Percentiles rank a stretch among this genome's conserved stretches.
Conservation (phyloP, 2,797 vertebrate species). For the Danio kyathit region DNA sequence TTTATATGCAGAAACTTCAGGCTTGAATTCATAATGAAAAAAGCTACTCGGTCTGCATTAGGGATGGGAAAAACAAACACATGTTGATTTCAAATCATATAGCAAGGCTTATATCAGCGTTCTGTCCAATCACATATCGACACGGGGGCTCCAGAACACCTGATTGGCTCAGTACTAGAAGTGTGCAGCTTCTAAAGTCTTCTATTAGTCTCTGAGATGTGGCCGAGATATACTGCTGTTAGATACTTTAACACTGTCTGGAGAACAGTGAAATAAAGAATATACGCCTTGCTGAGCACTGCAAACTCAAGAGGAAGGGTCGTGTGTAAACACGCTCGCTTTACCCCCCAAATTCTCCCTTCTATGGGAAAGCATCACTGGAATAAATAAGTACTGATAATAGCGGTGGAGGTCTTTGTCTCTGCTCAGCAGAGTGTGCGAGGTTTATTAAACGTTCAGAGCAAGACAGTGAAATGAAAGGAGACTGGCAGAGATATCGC, state of each 20-base stretch:
- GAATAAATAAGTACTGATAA: slow-evolving; percentile 50
- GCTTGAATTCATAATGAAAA: slow-evolving; percentile 64
- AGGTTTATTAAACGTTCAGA: slow-evolving; percentile 46
- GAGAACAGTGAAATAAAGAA: slow-evolving; percentile 9
- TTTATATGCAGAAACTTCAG: slow-evolving; percentile 61
- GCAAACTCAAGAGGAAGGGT: slow-evolving; percentile 8
- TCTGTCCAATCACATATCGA: background rate
- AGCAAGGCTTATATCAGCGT: slow-evolving; percentile 5
- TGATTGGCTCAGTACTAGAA: slow-evolving; percentile 35
- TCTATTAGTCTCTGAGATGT: slow-evolving; percentile 4
- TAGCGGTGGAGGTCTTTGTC: slow-evolving; percentile 43
- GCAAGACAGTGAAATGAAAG: slow-evolving; percentile 18
- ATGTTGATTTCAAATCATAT: slow-evolving; percentile 38
- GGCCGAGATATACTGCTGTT: slow-evolving; percentile 10
- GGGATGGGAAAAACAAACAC: slow-evolving; percentile 31
- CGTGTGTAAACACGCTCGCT: slow-evolving; percentile 18
- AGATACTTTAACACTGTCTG: slow-evolving; percentile 31
- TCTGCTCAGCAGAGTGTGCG: slow-evolving; percentile 46
- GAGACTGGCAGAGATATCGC: slow-evolving; percentile 45
- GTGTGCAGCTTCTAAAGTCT: slow-evolving; percentile 19
- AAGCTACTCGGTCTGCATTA: slow-evolving; percentile 49
- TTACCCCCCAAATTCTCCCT: slow-evolving; percentile 18
- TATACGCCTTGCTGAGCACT: slow-evolving; percentile 6
- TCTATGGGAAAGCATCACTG: slow-evolving; percentile 25
- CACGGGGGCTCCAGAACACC: slow-evolving; percentile 1